A percentile compares a stretch with the other conserved stretches of the same genome.
phyloP scores from a whole-genome alignment of 2,888 invertebrate genomes.

The Drosophila atripex region DNA sequence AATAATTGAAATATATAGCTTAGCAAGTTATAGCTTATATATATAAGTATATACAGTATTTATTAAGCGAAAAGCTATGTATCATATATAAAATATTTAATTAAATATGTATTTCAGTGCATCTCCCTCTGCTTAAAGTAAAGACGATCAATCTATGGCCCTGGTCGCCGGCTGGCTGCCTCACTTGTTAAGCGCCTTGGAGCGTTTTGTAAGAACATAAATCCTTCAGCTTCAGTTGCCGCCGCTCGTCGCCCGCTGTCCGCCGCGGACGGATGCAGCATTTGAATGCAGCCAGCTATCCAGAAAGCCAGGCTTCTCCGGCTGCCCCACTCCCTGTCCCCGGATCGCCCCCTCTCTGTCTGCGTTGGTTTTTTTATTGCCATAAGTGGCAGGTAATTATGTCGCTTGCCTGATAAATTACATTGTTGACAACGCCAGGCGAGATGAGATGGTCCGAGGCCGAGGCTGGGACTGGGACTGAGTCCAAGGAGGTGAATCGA shows the following conservation, averaged over 20 bases:
- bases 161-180: slow-evolving; percentile 40
- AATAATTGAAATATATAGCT: neutral
- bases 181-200: slow-evolving; percentile 78
- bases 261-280: slow-evolving; percentile 52
- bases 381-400: slow-evolving; percentile 83
- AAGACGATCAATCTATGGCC: slow-evolving; percentile 70
- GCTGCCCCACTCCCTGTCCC: neutral
- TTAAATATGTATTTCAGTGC: slow-evolving; percentile 6
- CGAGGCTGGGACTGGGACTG: neutral
- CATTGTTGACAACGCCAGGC: slow-evolving; percentile 78
- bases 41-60: no score
- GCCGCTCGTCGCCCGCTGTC: slow-evolving; percentile 43
- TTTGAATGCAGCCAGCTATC: slow-evolving; percentile 64
- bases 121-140: slow-evolving; percentile 22
- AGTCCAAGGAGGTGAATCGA: neutral
- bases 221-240: slow-evolving; percentile 71
- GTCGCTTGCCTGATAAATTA: slow-evolving; percentile 82
- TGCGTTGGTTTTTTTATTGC: slow-evolving; percentile 73
- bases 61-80: no score
- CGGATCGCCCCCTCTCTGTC: slow-evolving; percentile 33
- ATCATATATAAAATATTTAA: no score
- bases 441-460: slow-evolving; percentile 36
- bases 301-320: slow-evolving; percentile 5
- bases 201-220: slow-evolving; percentile 79
- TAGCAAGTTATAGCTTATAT: no score